These are phyloP conservation scores for Acrossocheilus wenchowensis DNA, from an alignment of 2,797 vertebrate genomes.

Conservation along the genomic window DNA sequence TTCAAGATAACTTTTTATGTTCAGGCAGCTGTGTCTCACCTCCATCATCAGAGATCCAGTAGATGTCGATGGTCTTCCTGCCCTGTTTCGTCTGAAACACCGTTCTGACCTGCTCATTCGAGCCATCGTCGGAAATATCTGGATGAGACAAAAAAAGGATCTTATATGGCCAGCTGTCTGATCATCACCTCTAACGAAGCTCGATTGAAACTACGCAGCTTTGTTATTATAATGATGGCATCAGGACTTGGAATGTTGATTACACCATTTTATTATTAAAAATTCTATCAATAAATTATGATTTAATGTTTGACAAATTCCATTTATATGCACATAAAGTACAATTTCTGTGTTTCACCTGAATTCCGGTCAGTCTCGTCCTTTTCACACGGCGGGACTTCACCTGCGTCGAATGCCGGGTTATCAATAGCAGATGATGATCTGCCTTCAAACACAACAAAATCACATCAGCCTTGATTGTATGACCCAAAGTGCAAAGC, in stretches of 20 bases:
- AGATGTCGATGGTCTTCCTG: constrained; percentile 78
- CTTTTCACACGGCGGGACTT: constrained; percentile 54
- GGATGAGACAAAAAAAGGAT: neutral
- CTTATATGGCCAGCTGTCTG: too few relatives aligned
- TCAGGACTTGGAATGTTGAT: neutral
- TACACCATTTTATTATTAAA: too few relatives aligned
- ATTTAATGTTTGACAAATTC: neutral
- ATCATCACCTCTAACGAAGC: neutral
- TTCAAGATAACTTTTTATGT: neutral
- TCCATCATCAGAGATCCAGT: constrained; percentile 83
- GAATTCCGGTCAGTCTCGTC: constrained; percentile 57
- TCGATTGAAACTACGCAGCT: neutral
- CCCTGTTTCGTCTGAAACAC: constrained; percentile 80
- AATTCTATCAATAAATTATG: neutral
- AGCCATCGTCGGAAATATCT: constrained; percentile 53
- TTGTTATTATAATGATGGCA: neutral
- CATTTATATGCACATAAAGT: neutral
- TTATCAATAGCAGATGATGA: constrained; percentile 65
- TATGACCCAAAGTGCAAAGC: neutral
- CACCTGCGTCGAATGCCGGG: constrained; percentile 68
- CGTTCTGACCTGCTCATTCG: constrained; percentile 66
- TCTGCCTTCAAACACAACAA: neutral
- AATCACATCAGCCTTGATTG: neutral
- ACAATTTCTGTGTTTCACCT: constrained; percentile 55
- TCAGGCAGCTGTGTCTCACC: constrained; percentile 62